Evolutionary conservation across 2,888 invertebrate species (phyloP), one percentile per base, ranked within the genome.

Genomic region (Physocephala rufipes): DNA sequence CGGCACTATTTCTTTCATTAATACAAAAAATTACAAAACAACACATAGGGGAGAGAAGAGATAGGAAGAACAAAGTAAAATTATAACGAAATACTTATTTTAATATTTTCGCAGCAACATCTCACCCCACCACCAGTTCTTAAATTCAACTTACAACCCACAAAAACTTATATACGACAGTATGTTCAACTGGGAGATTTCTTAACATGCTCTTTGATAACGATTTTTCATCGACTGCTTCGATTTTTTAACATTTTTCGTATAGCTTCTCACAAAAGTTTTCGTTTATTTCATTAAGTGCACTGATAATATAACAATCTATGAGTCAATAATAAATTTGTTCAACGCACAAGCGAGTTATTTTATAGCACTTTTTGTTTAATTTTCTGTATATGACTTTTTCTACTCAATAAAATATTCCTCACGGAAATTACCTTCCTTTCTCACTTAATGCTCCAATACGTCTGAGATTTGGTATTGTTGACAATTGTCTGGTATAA

Each of bases 391-490:
- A 59, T 58, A 49, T 24, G 36, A 28, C 13, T 68, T 59, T 58
- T 66, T 59, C 49, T 28, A 68, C n/a, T 24, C 15, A 61, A n/a
- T 47, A 45, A 19, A 51, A 58, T 51, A 36, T 24, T 45, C 67
- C 58, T 73, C 16, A 5, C 15, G 24, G 75, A 74, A 70, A 69
- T 76, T 78, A 78, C 76, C 77, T 77, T 79, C 77, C 75, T 79
- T 75, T 75, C 77, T 77, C 79, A 78, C 78, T 78, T 79, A 77
- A 73, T 75, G 75, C 77, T 76, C 72, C 74, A 76, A 76, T 78
- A 78, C 78, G 76, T 79, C 78, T 78, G 76, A 70, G 47, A 65
- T 19, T 58, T 49, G 49, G 49, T 49, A 49, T 19, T 49, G 19
- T 13, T n/a, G 19, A 19, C 19, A 49, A n/a, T 4, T 49, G 19